phyloP scores from a whole-genome alignment of 1,140 invertebrate genomes.

The Bombus impatiens region DNA sequence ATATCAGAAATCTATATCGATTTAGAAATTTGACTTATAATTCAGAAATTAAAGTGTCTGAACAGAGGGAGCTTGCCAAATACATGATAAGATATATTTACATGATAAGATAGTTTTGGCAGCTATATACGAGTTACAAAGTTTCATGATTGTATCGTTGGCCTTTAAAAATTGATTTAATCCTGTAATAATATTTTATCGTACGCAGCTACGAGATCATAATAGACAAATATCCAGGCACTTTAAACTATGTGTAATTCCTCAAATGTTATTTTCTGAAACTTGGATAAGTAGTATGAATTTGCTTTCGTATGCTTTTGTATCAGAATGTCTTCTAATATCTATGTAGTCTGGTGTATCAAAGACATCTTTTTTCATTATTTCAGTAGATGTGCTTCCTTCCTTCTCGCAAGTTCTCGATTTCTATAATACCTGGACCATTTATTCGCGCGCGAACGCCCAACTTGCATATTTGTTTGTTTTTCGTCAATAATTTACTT shows the following conservation, averaged over 20 bases:
- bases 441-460: no score
- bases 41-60: background rate
- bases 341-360: no score
- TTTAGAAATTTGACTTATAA: background rate
- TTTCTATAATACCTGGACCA: background rate
- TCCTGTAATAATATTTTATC: background rate
- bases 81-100: no score
- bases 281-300: background rate
- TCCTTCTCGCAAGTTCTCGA: background rate
- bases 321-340: slow-evolving; percentile 20
- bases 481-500: no score
- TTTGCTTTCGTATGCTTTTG: background rate
- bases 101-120: no score
- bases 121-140: no score
- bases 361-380: background rate
- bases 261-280: background rate
- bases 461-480: background rate
- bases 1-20: no score
- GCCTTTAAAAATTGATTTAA: background rate
- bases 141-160: background rate
- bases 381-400: no score
- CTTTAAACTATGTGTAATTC: background rate
- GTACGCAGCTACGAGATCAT: background rate
- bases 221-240: background rate
- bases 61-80: background rate